These are phyloP conservation scores for Tachina fera DNA, from an alignment of 2,888 invertebrate genomes.

Conservation along the genomic window DNA sequence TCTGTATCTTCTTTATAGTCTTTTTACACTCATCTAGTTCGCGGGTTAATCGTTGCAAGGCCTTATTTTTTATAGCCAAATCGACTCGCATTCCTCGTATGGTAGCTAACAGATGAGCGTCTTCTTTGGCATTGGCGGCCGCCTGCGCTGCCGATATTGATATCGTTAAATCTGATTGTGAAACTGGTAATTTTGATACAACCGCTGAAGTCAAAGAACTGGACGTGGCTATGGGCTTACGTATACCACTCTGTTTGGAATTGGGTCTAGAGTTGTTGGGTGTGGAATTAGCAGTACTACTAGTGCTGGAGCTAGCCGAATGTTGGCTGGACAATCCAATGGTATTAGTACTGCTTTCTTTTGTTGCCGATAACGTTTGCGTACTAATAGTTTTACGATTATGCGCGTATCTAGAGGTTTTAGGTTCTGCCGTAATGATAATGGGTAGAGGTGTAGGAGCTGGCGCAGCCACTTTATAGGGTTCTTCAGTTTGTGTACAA, in stretches of 20 bases:
- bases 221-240: constrained; percentile 74
- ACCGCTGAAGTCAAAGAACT: constrained; percentile 64
- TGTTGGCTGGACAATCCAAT: constrained; percentile 77
- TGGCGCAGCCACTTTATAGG: neutral
- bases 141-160: constrained; percentile 81
- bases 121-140: constrained; percentile 85
- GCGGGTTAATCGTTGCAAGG: constrained; percentile 88
- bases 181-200: constrained; percentile 83
- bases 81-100: constrained; percentile 91
- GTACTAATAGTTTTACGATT: constrained; percentile 71
- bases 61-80: constrained; percentile 89
- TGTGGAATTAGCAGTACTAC: constrained; percentile 82
- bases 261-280: constrained; percentile 81
- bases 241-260: constrained; percentile 84
- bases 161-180: constrained; percentile 84
- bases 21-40: constrained; percentile 90
- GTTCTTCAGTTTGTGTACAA: constrained; percentile 81
- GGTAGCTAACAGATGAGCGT: constrained; percentile 90
- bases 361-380: constrained; percentile 74
- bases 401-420: constrained; percentile 72
- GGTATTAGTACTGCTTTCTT: constrained; percentile 79
- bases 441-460: constrained; percentile 21
- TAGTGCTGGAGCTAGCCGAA: constrained; percentile 81
- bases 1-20: constrained; percentile 89
- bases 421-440: constrained; percentile 61